A percentile compares a stretch with the other conserved stretches of the same genome.
phyloP scores from a whole-genome alignment of 1,140 invertebrate genomes.

The Pristionchus pacificus region DNA sequence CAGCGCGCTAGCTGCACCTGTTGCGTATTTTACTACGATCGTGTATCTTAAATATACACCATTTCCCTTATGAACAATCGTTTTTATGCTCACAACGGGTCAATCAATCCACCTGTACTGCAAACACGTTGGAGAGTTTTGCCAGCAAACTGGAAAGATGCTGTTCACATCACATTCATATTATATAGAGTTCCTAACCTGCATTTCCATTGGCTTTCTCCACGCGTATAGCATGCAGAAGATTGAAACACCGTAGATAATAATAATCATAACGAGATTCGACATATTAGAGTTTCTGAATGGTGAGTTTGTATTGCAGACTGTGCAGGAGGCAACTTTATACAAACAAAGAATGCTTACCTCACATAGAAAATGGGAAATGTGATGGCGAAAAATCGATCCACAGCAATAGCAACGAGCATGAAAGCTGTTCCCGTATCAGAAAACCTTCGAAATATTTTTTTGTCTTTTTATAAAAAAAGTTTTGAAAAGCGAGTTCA shows the following conservation, averaged over 20 bases:
- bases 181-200: too few relatives aligned
- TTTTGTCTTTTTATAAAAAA: background rate
- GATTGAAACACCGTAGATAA: background rate
- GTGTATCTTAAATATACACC: background rate
- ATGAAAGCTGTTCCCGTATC: background rate
- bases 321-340: too few relatives aligned
- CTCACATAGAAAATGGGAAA: background rate
- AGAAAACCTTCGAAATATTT: background rate
- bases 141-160: background rate
- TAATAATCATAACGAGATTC: background rate
- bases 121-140: background rate
- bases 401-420: background rate
- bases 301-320: too few relatives aligned
- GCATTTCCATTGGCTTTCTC: background rate
- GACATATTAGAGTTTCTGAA: too few relatives aligned
- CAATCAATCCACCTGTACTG: background rate
- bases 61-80: too few relatives aligned
- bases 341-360: too few relatives aligned
- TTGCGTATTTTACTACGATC: background rate
- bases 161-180: too few relatives aligned
- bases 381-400: background rate
- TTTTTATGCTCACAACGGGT: background rate
- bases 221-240: background rate
- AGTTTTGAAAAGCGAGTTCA: too few relatives aligned
- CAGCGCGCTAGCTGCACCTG: background rate